Percentiles rank a stretch among this genome's conserved stretches.
Evolutionary conservation across 2,888 invertebrate genomes (phyloP).

Genomic region (Lasioglossum leucozonium): DNA sequence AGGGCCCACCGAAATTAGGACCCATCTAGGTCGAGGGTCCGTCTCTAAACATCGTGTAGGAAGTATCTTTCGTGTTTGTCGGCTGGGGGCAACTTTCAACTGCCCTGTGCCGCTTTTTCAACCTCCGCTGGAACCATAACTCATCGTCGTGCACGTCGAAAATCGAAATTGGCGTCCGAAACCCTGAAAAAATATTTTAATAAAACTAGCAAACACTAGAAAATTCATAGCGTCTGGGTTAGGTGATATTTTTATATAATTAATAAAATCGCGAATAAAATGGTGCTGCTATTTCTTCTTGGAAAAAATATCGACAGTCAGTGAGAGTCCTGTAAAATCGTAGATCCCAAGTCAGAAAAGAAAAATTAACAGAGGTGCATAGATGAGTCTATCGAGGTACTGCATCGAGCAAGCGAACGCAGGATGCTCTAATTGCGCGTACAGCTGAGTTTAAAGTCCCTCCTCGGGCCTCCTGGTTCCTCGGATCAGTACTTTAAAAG

Average conservation of each 20-base stretch:
- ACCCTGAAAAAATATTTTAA: neutral
- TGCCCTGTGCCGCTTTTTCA: constrained; percentile 34
- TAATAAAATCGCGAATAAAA: neutral
- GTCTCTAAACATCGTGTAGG: constrained; percentile 67
- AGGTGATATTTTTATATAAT: no score
- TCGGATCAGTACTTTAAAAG: constrained; percentile 53
- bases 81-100: constrained; percentile 42
- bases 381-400: neutral
- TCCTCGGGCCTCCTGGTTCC: neutral
- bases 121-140: constrained; percentile 11
- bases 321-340: neutral
- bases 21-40: constrained; percentile 63
- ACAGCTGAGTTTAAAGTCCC: constrained; percentile 56
- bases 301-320: neutral
- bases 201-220: neutral
- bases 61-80: constrained; percentile 60
- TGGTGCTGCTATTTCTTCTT: neutral
- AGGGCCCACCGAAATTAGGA: constrained; percentile 68
- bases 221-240: neutral
- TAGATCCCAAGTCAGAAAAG: neutral
- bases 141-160: neutral
- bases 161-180: neutral
- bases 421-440: neutral
- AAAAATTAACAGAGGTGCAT: neutral
- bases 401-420: neutral